Base-by-base conservation (phyloP, 2,797 vertebrate species). In the Apogon talboti region DNA sequence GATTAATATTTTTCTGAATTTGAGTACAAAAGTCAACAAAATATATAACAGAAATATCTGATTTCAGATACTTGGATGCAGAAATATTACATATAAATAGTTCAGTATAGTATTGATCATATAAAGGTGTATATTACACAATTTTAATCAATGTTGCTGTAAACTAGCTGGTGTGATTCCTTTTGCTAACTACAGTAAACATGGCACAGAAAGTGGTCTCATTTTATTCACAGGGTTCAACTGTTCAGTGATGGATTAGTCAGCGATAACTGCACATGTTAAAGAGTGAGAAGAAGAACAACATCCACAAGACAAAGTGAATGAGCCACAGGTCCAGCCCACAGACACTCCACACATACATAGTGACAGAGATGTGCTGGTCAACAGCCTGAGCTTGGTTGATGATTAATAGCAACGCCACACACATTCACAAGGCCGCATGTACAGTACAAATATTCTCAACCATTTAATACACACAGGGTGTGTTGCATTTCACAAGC, bases 341-440 rank as follows among this genome's bases (percentile, higher is more conserved):
- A 59, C 69, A 43, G 51, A 62, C 49, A 45, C 52, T 42, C 9
- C 57, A 67, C 28, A 61, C 0, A 53, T 48, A 42, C 14, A 7
- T 0, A 48, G 54, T 19, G 58, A 59, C 50, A 33, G 51, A 56
- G 41, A 52, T 35, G 54, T 46, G 59, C 33, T 41, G 54, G 64
- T 67, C 41, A 44, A 57, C 2, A 42, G 40, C 21, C 28, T 28
- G 13, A 42, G 38, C 19, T 19, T 61, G 58, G 68, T 83, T 66
- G 60, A 87, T 89, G 59, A 87, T 88, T 82, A 83, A 87, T 85
- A 79, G 33, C 33, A 19, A 33, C 75, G 69, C 63, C 46, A 57
- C 65, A 78, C 35, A 71, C 59, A 68, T 41, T 45, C 56, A 55
- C 71, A 57, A n/a, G 51, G 33, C 51, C 57, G 16, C 24, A 28